A percentile compares a stretch with the other conserved stretches of the same genome.
Conservation (phyloP, 2,888 invertebrate genomes). For the Dioctria linearis region DNA sequence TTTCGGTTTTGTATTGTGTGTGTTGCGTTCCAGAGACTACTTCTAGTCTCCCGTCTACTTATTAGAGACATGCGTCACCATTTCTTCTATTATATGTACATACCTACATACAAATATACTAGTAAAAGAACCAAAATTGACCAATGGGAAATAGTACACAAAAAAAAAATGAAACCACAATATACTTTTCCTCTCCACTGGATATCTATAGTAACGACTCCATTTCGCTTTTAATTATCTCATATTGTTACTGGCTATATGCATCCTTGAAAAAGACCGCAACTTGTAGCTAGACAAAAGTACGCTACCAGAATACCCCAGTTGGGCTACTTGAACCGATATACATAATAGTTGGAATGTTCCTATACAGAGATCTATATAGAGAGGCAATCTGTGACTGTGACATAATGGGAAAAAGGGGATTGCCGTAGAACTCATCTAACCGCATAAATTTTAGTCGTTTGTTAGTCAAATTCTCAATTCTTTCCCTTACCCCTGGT, state of each 20-base stretch:
- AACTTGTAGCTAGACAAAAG: neutral
- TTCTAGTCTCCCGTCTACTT: neutral
- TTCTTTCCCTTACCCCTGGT: neutral
- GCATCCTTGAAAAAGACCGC: neutral
- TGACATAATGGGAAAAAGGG: neutral
- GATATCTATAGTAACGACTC: neutral
- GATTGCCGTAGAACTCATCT: neutral
- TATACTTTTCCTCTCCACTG: neutral
- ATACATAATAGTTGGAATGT: no score
- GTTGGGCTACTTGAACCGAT: neutral
- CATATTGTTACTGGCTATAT: slow-evolving; percentile 16
- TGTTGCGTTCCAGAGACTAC: no score
- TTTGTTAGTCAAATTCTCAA: neutral
- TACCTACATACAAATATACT: neutral
- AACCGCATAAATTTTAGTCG: slow-evolving; percentile 19
- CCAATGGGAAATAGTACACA: neutral
- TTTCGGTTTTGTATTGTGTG: neutral
- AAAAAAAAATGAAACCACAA: neutral
- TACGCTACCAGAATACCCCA: slow-evolving; percentile 6
- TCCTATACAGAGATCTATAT: no score
- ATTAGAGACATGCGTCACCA: slow-evolving; percentile 9
- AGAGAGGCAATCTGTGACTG: neutral
- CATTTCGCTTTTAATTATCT: slow-evolving; percentile 24
- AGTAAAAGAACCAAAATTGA: neutral
- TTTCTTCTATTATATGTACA: neutral